These are phyloP conservation scores for Salminus brasiliensis DNA, from an alignment of 2,113 vertebrate genomes.

Conservation along the genomic window DNA sequence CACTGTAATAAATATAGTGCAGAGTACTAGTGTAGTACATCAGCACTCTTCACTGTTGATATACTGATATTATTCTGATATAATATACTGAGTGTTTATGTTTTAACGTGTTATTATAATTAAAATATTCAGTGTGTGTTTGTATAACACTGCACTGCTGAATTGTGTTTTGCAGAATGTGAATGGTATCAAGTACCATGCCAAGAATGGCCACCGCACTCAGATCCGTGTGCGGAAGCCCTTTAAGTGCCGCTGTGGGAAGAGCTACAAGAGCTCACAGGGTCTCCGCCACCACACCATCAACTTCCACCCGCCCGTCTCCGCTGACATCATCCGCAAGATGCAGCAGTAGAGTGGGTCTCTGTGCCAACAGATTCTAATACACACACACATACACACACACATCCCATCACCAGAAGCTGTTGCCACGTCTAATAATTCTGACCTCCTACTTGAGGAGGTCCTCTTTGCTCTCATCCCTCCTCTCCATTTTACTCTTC, in stretches of 20 bases:
- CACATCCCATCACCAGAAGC: conserved; percentile 9
- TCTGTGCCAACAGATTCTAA: conserved; percentile 76
- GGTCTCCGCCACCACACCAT: conserved; percentile 98
- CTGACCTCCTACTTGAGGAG: neutral
- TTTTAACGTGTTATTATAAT: too few species aligned
- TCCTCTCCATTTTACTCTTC: conserved; percentile 60
- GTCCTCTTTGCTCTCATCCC: conserved; percentile 4
- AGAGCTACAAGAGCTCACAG: conserved; percentile 99
- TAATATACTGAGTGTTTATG: too few species aligned
- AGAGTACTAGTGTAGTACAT: neutral
- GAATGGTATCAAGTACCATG: conserved; percentile 98
- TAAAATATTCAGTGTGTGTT: neutral
- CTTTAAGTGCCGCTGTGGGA: conserved; percentile 97
- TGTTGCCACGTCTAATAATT: conserved; percentile 9
- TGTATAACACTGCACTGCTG: too few species aligned
- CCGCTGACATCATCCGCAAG: conserved; percentile 94
- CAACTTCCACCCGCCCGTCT: conserved; percentile 95
- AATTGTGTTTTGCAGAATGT: conserved; percentile 84
- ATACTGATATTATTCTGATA: neutral
- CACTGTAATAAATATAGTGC: neutral
- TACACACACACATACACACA: conserved; percentile 7
- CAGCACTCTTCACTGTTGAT: too few species aligned
- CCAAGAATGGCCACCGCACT: conserved; percentile 97
- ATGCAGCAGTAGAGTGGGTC: conserved; percentile 90
- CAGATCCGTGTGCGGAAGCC: conserved; percentile 97